Evolutionary conservation across 2,113 vertebrate species (phyloP), one percentile per base, ranked within the genome.

Genomic region (Nicator chloris): DNA sequence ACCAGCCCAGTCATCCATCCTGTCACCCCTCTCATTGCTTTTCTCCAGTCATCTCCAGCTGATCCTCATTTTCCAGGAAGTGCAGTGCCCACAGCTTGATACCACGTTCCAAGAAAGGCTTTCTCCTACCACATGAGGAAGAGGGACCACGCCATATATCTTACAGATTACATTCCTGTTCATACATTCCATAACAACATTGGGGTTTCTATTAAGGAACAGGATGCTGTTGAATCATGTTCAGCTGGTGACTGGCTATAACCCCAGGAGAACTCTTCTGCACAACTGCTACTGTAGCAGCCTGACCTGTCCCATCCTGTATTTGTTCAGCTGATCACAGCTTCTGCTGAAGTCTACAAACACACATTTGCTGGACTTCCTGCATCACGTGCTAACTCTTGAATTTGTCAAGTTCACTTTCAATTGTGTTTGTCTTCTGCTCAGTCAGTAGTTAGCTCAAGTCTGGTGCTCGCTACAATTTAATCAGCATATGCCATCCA

Each of bases 321-420:
- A 30, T 81, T 91, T 73, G 49, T 86, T 93, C 86, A 89, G 77
- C 77, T 33, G 23, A 70, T 63, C 0, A 1, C 1, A 2, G 60
- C 89, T 89, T 89, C 86, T 88, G 79, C 61, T 73, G 60, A 82
- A 56, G 35, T 11, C 39, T 24, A 91, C 60, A 89, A 53, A 83
- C 10, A 45, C 0, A 0, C 33, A 39, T 35, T 68, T 79, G 30
- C 47, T 73, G 60, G 69, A 47, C 20, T 91, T 45, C 64, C 23
- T 54, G 69, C 63, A 50, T 73, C 39, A 28, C 63, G 53, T 60
- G 83, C 44, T 88, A 68, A 45, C 20, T 65, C 20, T 68, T 31
- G 68, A 90, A 80, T 64, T 63, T 47, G 69, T 35, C 44, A 49
- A 60, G n/a, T 65, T 69, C 4, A 61, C 44, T 95, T 47, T 57